Base-by-base conservation (phyloP, 1,140 invertebrate species). In the Notospermus geniculatus region DNA sequence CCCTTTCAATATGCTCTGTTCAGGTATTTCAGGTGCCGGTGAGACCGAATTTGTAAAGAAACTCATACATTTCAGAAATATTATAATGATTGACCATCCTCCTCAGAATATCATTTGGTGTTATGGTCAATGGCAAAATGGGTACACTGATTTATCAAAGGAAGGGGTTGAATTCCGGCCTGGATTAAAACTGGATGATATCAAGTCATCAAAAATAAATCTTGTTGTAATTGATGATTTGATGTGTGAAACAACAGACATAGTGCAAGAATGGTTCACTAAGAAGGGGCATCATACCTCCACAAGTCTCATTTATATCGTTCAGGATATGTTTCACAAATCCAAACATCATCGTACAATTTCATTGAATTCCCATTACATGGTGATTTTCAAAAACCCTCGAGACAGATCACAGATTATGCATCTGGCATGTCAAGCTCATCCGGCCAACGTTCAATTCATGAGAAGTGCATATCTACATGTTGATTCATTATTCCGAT, bases 311-410 rank as follows among this genome's bases (percentile, higher is more conserved):
- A 58, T 63, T 39, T 59, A 55, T 39, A 62, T 66, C 5, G 52
- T 66, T 7, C 61, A 66, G 28, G 61, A 69, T 56, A 29, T 57
- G 9, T 66, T 66, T 57, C 45, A 43, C 15, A 69, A 69, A 41
- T 32, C 54, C 32, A 66, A 64, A 41, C 57, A 69, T 9, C 63
- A 59, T 29, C 22, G 63, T 39, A 68, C 66, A 23, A 65, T 65
- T 11, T 65, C 59, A 43, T 28, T 68, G 9, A 68, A 66, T 30
- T 57, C 30, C 27, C 67, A 64, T n/a, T 68, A 68, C 43, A 41
- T 67, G 23, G 58, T 67, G 5, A 11, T 67, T 15, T 65, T 65
- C 27, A 68, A 63, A 36, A 69, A 69, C 41, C 64, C 59, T 17
- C 36, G 55, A 45, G 62, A 50, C n/a, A 5, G 46, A 7, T 23